Percentiles rank a stretch among this genome's conserved stretches.
These are phyloP conservation scores for Xylocampa areola DNA, from an alignment of 2,888 invertebrate genomes.

Conservation along the genomic window DNA sequence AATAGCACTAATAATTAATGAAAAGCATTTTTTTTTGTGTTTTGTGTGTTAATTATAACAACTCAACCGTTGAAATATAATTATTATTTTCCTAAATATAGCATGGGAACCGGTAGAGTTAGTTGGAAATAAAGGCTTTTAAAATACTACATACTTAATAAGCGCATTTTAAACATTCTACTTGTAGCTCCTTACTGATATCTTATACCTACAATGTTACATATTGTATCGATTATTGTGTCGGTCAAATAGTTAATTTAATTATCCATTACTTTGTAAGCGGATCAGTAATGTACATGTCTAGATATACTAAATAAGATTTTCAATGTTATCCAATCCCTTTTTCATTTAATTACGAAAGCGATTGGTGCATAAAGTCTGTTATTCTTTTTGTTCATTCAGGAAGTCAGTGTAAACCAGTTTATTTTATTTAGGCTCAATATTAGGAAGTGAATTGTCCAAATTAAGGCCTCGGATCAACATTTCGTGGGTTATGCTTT, in stretches of 20 bases:
- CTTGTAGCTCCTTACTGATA: too few species aligned
- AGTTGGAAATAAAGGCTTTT: too few species aligned
- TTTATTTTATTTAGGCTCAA: not conserved
- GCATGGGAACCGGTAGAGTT: too few species aligned
- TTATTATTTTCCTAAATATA: too few species aligned
- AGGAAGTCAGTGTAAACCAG: conserved; percentile 27
- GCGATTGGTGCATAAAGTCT: conserved; percentile 17
- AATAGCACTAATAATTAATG: too few species aligned
- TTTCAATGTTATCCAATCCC: conserved; percentile 43
- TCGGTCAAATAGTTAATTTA: not conserved
- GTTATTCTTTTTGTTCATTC: conserved; percentile 11
- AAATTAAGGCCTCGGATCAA: not conserved
- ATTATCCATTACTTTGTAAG: not conserved
- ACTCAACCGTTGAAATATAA: too few species aligned
- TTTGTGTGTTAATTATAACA: too few species aligned
- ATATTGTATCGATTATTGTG: not conserved
- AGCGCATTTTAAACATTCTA: too few species aligned
- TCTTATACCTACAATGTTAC: too few species aligned
- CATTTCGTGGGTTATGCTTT: not conserved
- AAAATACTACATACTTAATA: too few species aligned
- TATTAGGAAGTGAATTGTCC: conserved; percentile 7
- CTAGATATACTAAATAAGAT: not conserved
- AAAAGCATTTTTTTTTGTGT: too few species aligned
- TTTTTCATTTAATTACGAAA: conserved; percentile 16
- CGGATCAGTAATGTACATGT: not conserved